Base-by-base conservation (phyloP, 1,140 invertebrate species). In the Drosophila santomea region DNA sequence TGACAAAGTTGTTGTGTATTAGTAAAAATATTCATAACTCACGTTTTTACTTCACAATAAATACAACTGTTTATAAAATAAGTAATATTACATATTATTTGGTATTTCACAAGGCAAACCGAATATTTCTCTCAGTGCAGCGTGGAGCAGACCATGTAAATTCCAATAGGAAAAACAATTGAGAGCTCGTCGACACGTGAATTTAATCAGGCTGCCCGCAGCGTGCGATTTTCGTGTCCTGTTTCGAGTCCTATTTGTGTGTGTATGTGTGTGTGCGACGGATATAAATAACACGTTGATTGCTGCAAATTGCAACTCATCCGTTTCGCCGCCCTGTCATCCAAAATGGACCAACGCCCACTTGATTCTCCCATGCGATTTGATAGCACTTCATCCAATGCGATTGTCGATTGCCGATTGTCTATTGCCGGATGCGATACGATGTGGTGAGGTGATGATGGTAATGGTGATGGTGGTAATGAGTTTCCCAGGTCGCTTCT, bases 181-280 rank as follows among this genome's bases (percentile, higher is more conserved):
- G 77, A 80, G 55, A 51, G 51, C 76, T 43, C 58, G 60, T 38
- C 52, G 84, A 75, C 89, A 91, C 89, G 89, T 91, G 89, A 91
- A 91, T 91, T 79, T 91, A 91, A 91, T 91, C 83, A 89, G 89
- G 71, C 72, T 56, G 67, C 58, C 84, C 84, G 84, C 56, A 52
- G 83, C 36, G 81, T 44, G 17, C 39, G 41, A 58, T 28, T 48
- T 25, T 39, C 32, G 32, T 7, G 81, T 47, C 23, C 39, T 38
- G 54, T n/a, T 48, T 28, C 43, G 32, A 41, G 28, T 41, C 28
- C 36, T 15, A 23, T 41, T 38, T 25, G 6, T 63, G 20, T 3
- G 36, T 25, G 14, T n/a, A 25, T 36, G 8, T 2, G 4, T 73
- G 58, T 73, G 55, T 43, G 60, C 48, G 54, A 38, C 57, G 80